A percentile compares a stretch with the other conserved stretches of the same genome.
phyloP scores from a whole-genome alignment of 2,113 vertebrate genomes.

The Sturnira hondurensis region DNA sequence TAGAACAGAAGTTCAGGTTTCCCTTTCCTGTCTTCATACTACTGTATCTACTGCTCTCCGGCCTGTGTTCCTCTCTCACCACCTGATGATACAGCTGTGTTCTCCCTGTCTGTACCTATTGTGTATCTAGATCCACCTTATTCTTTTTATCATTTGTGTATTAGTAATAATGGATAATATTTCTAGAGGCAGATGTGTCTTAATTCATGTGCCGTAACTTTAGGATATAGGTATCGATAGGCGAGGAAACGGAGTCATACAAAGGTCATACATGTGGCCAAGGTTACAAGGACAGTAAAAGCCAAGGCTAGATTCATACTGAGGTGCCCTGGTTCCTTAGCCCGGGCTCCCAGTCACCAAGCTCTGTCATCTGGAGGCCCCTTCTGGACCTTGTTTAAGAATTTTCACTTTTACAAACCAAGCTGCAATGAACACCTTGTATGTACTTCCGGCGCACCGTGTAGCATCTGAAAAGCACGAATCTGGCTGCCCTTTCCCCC shows the following conservation, averaged over 20 bases:
- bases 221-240: not conserved
- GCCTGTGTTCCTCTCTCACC: not conserved
- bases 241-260: not conserved
- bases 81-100: not conserved
- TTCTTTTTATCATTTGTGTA: not conserved
- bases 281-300: not conserved
- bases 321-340: not conserved
- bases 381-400: not conserved
- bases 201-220: not conserved
- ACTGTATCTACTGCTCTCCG: fast-evolving
- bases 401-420: not conserved
- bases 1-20: not conserved
- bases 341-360: not conserved
- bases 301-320: not conserved
- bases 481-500: not conserved
- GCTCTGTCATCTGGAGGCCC: not conserved
- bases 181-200: not conserved
- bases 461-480: not conserved
- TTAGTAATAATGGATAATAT: not conserved
- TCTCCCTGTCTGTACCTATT: not conserved
- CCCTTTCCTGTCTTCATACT: not conserved
- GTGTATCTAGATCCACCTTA: not conserved
- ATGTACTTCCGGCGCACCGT: not conserved
- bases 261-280: not conserved
- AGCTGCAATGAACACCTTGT: not conserved